Evolutionary conservation across 2,797 vertebrate genomes (phyloP), one percentile per base, ranked within the genome.

Genomic region (Silurus lanzhouensis): DNA sequence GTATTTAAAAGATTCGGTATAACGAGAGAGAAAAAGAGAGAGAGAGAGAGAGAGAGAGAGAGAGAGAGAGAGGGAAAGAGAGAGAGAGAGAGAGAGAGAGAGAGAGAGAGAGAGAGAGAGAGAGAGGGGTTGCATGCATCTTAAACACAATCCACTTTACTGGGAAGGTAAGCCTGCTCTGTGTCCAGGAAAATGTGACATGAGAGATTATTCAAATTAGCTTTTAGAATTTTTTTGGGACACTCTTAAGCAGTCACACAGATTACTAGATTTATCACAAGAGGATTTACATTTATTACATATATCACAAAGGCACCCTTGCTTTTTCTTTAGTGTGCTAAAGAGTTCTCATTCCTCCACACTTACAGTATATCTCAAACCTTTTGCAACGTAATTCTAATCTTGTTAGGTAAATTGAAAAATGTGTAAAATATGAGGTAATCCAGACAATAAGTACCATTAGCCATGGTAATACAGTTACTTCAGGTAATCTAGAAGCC

Each of bases 211-310:
- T 55, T 20, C 55, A 44, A 57, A 82, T 75, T 1, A 57, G 52
- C 25, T 75, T 57, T 75, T 19, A 74, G 12, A 74, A 52, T 4
- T 60, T 57, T 75, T 44, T 55, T 27, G 19, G 64, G 66, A 68
- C 48, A 82, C 3, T 22, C 80, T 55, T 68, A 68, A 31, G 10
- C 66, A 82, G 12, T 55, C 22, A 75, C 71, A 74, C 48, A 75
- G 72, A 55, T 27, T 75, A 75, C n/a, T 17, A 75, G 72, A 57
- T 27, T 75, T 75, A 31, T 60, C n/a, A 38, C 25, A 57, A 82
- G 66, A 44, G 38, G 38, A 80, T 66, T 80, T 80, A 64, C 78
- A 80, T 64, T 80, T 48, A 66, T 63, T 66, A 66, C n/a, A 64
- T 64, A 14, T 52, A 80, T 64, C 78, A 79, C 19, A 63, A 48